Conservation (phyloP, 2,888 invertebrate species). For the Lasioglossum vierecki region DNA sequence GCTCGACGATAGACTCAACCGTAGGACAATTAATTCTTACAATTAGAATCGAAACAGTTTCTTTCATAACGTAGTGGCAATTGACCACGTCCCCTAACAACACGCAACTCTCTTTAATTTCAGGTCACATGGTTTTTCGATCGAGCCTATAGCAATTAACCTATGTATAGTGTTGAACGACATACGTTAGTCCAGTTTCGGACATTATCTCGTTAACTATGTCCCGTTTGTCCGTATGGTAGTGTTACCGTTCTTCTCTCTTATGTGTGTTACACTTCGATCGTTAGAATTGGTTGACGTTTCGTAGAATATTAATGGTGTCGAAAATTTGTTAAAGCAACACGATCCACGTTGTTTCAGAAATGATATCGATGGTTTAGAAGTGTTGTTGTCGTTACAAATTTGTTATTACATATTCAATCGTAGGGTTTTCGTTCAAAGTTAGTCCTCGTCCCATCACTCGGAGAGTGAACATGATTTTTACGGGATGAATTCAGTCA, state of each 20-base stretch:
- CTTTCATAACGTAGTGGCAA: constrained; percentile 15
- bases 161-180: constrained; percentile 49
- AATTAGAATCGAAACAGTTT: constrained; percentile 24
- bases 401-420: too few relatives aligned
- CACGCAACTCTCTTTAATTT: constrained; percentile 55
- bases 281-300: constrained; percentile 13
- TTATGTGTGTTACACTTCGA: constrained; percentile 5
- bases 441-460: too few relatives aligned
- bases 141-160: constrained; percentile 55
- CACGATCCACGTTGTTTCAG: background rate
- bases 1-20: constrained; percentile 19
- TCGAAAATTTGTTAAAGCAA: background rate
- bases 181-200: background rate
- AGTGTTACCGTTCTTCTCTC: background rate
- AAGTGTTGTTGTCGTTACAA: background rate
- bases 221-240: background rate
- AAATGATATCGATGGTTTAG: background rate
- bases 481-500: background rate
- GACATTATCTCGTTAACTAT: constrained; percentile 16
- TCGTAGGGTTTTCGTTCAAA: too few relatives aligned
- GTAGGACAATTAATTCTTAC: constrained; percentile 17
- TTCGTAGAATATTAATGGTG: background rate
- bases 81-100: constrained; percentile 28
- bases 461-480: background rate
- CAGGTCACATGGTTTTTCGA: constrained; percentile 66